Percentiles rank a stretch among this genome's conserved stretches.
Conservation (phyloP, 2,888 invertebrate genomes). For the Cancer borealis region DNA sequence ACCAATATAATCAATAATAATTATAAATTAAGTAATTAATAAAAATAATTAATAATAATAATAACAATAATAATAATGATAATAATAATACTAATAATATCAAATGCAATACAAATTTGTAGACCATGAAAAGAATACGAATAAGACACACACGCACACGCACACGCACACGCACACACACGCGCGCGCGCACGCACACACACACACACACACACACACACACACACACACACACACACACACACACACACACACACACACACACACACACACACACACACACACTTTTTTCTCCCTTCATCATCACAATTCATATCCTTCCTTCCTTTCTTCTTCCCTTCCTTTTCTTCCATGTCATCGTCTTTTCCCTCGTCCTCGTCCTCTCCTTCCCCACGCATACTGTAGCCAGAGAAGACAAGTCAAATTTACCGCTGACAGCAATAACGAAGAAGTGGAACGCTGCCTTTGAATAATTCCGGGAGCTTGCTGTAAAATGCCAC, state of each 20-base stretch:
- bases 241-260: not conserved
- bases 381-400: not conserved
- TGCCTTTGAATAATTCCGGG: conserved; percentile 22
- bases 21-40: too few species aligned
- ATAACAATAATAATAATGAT: not conserved
- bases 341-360: not conserved
- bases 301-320: conserved; percentile 35
- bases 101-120: not conserved
- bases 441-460: conserved; percentile 33
- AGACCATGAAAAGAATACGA: not conserved
- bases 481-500: not conserved
- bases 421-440: not conserved
- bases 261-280: conserved; percentile 18
- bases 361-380: not conserved
- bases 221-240: not conserved
- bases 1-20: too few species aligned
- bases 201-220: conserved; percentile 42
- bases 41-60: not conserved
- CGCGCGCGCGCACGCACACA: conserved; percentile 45
- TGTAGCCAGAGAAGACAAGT: not conserved
- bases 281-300: not conserved
- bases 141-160: not conserved
- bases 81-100: not conserved
- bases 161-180: conserved; percentile 48
- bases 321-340: conserved; percentile 26